These are phyloP conservation scores for Eupithecia exiguata DNA, from an alignment of 2,888 invertebrate species.

Conservation along the genomic window DNA sequence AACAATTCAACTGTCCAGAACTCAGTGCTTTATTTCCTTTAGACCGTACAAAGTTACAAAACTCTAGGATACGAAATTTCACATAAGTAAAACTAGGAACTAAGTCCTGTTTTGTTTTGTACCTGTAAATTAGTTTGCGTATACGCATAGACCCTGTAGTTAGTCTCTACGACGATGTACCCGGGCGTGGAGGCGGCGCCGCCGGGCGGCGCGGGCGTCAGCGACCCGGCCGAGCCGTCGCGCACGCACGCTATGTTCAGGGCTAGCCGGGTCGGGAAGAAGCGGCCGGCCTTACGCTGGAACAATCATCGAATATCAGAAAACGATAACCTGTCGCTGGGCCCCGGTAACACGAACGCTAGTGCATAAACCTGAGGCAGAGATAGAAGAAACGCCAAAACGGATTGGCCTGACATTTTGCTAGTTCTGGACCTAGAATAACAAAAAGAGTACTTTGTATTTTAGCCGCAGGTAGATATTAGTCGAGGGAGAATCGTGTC, in stretches of 20 bases:
- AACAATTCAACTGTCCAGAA: neutral
- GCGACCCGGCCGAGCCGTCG: slow-evolving; percentile 55
- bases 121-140: slow-evolving; percentile 94
- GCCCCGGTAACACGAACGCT: too few species aligned
- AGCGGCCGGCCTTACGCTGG: slow-evolving; percentile 93
- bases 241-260: slow-evolving; percentile 89
- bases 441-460: too few species aligned
- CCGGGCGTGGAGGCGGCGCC: slow-evolving; percentile 65
- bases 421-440: too few species aligned
- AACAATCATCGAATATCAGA: neutral
- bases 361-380: too few species aligned
- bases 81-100: too few species aligned
- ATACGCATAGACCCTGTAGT: slow-evolving; percentile 97
- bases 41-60: too few species aligned
- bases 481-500: too few species aligned
- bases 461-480: too few species aligned
- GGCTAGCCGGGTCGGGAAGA: slow-evolving; percentile 97
- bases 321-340: neutral
- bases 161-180: slow-evolving; percentile 98
- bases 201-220: neutral
- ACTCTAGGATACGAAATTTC: neutral
- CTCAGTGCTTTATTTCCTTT: neutral
- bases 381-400: too few species aligned
- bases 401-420: too few species aligned
- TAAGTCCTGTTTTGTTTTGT: neutral